Percentiles rank a stretch among this genome's conserved stretches.
Conservation (phyloP, 1,140 invertebrate genomes). For the Phthorimaea operculella region DNA sequence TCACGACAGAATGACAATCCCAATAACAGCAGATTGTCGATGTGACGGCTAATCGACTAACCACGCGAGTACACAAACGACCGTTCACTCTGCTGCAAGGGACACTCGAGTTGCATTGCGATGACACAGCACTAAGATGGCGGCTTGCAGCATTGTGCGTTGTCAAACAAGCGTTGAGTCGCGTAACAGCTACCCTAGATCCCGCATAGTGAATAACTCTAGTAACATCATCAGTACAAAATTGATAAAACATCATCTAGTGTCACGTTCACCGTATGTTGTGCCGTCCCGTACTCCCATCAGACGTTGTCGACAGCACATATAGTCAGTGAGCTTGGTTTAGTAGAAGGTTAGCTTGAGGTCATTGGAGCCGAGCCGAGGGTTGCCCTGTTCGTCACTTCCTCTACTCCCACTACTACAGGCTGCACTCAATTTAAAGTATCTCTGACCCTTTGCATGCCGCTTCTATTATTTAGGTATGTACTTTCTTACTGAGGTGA, state of each 20-base stretch:
- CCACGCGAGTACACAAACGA: conserved; percentile 62
- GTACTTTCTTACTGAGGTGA: conserved; percentile 37
- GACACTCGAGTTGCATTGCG: conserved; percentile 9
- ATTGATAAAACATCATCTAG: conserved; percentile 57
- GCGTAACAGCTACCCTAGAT: conserved; percentile 62
- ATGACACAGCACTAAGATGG: conserved; percentile 2
- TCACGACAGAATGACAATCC: conserved; percentile 57
- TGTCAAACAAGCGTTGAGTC: conserved; percentile 55
- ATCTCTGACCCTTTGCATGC: conserved; percentile 62
- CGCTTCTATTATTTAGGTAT: conserved; percentile 57
- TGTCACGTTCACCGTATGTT: conserved; percentile 52
- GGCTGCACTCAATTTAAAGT: conserved; percentile 50
- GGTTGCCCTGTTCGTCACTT: conserved; percentile 48
- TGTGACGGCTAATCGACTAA: conserved; percentile 62
- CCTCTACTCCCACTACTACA: conserved; percentile 56
- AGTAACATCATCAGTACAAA: conserved; percentile 56
- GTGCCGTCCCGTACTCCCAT: conserved; percentile 52
- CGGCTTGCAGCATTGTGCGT: conserved; percentile 55
- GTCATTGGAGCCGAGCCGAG: conserved; percentile 50
- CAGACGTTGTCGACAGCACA: conserved; percentile 54
- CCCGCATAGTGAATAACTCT: conserved; percentile 53
- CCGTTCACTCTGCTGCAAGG: conserved; percentile 58
- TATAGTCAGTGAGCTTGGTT: conserved; percentile 60
- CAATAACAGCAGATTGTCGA: conserved; percentile 48
- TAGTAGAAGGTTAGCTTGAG: conserved; percentile 56